Percentiles rank a stretch among this genome's conserved stretches.
Conservation (phyloP, 35 echinoderm and acorn worm genomes). For the Apostichopus californicus region DNA sequence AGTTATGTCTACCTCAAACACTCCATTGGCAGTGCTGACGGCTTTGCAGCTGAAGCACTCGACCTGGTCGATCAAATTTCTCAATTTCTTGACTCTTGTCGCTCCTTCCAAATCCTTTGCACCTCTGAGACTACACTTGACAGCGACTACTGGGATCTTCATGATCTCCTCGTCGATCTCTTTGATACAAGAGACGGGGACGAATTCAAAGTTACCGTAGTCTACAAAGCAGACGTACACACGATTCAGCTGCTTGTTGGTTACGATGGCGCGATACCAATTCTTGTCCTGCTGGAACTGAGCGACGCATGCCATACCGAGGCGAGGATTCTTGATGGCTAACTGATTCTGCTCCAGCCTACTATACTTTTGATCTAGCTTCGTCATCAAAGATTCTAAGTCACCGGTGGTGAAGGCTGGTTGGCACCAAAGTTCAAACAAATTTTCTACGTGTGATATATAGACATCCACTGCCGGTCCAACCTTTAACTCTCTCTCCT, state of each 20-base stretch:
- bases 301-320: constrained; percentile 75
- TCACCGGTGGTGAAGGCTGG: constrained; percentile 56
- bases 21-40: constrained; percentile 49
- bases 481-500: constrained; percentile 48
- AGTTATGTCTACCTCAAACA: constrained; percentile 74
- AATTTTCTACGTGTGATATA: constrained; percentile 70
- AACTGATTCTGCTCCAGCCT: neutral
- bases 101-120: constrained; percentile 43
- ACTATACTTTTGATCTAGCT: constrained; percentile 52
- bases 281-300: constrained; percentile 75
- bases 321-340: constrained; percentile 35
- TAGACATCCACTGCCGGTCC: constrained; percentile 59
- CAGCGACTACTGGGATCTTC: constrained; percentile 74
- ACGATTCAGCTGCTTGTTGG: constrained; percentile 45
- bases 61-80: constrained; percentile 51
- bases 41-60: constrained; percentile 68
- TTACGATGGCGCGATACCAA: constrained; percentile 80
- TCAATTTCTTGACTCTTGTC: constrained; percentile 50
- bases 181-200: constrained; percentile 58
- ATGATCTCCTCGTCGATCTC: constrained; percentile 64
- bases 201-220: constrained; percentile 79
- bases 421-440: constrained; percentile 80
- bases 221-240: constrained; percentile 73
- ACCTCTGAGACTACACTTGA: constrained; percentile 77
- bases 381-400: constrained; percentile 43